Conservation (phyloP, 2,113 vertebrate species). For the Centropristis striata region DNA sequence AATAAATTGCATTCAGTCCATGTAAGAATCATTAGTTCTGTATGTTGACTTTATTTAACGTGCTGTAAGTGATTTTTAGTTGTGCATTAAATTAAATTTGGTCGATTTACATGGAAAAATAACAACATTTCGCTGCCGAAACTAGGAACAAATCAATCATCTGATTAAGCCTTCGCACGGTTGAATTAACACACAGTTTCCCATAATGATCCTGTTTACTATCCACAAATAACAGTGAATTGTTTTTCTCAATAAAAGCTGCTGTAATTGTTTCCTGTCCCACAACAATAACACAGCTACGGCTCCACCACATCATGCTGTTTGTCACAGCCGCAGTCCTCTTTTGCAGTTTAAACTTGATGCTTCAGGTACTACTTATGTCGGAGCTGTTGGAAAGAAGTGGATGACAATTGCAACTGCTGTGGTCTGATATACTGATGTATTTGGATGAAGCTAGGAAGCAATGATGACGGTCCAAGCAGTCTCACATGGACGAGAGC, state of each 20-base stretch:
- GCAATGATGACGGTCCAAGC: neutral
- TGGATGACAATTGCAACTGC: neutral
- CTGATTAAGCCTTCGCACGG: slow-evolving; percentile 15
- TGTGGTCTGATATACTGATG: neutral
- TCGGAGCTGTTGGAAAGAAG: neutral
- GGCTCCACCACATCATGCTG: slow-evolving; percentile 11
- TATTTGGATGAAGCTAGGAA: neutral
- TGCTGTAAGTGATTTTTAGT: slow-evolving; percentile 8
- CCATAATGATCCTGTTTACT: slow-evolving; percentile 39
- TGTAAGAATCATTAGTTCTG: neutral
- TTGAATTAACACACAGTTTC: slow-evolving; percentile 31
- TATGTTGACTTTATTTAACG: neutral
- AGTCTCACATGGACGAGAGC: neutral
- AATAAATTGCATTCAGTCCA: neutral
- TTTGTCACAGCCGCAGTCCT: neutral
- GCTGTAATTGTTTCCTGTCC: slow-evolving; percentile 41
- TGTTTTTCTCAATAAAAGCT: slow-evolving; percentile 23
- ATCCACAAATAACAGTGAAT: slow-evolving; percentile 23
- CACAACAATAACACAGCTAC: slow-evolving; percentile 33
- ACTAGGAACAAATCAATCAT: slow-evolving; percentile 43
- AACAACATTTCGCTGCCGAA: slow-evolving; percentile 13
- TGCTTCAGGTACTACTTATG: neutral
- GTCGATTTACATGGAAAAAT: neutral
- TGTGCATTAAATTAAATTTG: slow-evolving; percentile 37
- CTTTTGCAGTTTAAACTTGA: neutral